Conservation (phyloP, 2,888 invertebrate genomes). For the Coenonympha arcania region DNA sequence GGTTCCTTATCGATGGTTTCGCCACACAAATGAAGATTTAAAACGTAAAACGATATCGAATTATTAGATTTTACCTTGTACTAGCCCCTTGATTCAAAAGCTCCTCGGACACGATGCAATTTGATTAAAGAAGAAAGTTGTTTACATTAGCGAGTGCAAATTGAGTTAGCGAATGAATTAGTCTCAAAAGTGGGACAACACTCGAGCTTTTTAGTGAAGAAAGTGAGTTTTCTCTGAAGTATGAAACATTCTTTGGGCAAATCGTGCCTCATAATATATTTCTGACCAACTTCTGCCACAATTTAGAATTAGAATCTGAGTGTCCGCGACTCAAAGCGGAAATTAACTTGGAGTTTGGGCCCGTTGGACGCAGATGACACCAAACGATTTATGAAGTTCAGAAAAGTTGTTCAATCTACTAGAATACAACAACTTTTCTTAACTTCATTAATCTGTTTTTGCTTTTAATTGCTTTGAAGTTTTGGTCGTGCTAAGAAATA, state of each 20-base stretch:
- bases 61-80: no score
- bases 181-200: conserved; percentile 31
- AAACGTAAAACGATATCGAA: no score
- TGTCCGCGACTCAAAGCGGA: conserved; percentile 40
- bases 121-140: conserved; percentile 11
- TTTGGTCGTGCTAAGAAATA: no score
- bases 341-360: conserved; percentile 56
- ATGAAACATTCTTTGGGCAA: background rate
- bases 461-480: background rate
- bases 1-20: no score
- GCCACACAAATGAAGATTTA: no score
- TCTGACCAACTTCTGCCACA: no score
- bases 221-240: conserved; percentile 1
- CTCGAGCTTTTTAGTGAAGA: background rate
- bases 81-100: no score
- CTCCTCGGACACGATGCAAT: background rate
- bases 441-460: background rate
- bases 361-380: conserved; percentile 36
- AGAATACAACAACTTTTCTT: background rate
- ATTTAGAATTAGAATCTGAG: conserved; percentile 32
- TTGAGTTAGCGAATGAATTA: conserved; percentile 29
- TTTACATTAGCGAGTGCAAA: conserved; percentile 8
- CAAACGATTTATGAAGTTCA: conserved; percentile 17
- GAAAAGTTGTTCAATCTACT: no score
- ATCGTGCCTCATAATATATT: no score